Conservation (phyloP, 2,888 invertebrate species). For the Tiliacea citrago region DNA sequence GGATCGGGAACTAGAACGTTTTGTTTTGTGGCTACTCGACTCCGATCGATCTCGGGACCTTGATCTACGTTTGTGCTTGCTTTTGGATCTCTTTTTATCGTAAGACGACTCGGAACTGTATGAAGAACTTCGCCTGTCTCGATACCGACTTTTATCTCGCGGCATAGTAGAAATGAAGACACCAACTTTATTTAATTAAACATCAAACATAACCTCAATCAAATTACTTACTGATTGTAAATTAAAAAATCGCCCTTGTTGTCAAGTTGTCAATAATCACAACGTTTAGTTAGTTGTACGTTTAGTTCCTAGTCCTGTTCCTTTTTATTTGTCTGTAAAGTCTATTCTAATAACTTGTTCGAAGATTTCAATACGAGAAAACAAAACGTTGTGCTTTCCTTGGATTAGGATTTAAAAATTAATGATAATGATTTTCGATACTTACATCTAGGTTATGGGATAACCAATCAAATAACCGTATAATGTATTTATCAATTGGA, state of each 20-base stretch:
- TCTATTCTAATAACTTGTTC: background rate
- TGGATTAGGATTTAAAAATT: background rate
- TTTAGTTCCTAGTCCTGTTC: too few relatives aligned
- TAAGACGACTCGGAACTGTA: conserved; percentile 86
- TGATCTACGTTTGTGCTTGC: conserved; percentile 83
- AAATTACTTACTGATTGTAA: conserved; percentile 4
- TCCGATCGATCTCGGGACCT: conserved; percentile 84
- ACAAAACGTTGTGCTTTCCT: background rate
- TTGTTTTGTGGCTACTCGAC: conserved; percentile 79
- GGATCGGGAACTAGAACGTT: conserved; percentile 80
- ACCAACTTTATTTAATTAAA: conserved; percentile 34
- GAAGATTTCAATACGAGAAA: background rate
- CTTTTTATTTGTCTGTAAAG: background rate
- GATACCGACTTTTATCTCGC: conserved; percentile 85
- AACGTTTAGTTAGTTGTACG: too few relatives aligned
- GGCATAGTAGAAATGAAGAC: conserved; percentile 77
- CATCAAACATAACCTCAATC: conserved; percentile 22
- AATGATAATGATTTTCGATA: background rate
- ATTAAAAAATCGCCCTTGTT: too few relatives aligned
- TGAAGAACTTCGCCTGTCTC: conserved; percentile 85
- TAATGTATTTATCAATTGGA: too few relatives aligned
- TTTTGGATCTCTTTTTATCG: conserved; percentile 84
- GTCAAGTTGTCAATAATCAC: background rate
- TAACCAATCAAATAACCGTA: background rate
- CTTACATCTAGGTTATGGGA: too few relatives aligned